Percentiles rank a stretch among this genome's conserved stretches.
Evolutionary conservation across 2,888 invertebrate species (phyloP).

Genomic region (Caenorhabditis sulstoni): DNA sequence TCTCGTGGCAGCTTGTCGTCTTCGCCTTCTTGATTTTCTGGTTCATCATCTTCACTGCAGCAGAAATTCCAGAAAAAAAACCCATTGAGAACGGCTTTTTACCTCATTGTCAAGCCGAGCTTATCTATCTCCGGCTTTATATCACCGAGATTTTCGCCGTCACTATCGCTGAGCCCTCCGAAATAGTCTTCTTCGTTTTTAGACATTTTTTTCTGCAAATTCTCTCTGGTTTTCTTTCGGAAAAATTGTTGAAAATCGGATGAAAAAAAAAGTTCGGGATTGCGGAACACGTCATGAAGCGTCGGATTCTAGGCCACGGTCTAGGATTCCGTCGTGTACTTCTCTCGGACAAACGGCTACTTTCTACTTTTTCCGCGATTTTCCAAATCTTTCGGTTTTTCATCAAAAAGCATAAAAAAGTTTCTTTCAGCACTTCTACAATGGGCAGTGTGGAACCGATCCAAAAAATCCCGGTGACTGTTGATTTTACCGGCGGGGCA

Average conservation of each 20-base stretch:
- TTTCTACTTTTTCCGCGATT: conserved; percentile 12
- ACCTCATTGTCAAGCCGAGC: conserved; percentile 41
- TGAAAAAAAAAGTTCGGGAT: background rate
- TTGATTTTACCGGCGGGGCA: conserved; percentile 61
- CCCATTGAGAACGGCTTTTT: background rate
- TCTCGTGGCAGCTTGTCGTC: background rate
- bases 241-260: background rate
- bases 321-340: conserved; percentile 10
- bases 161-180: conserved; percentile 66
- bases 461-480: too few species aligned
- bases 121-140: background rate
- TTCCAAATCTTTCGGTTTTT: background rate
- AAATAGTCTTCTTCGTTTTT: conserved; percentile 33
- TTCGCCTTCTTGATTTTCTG: background rate
- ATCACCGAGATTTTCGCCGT: conserved; percentile 32
- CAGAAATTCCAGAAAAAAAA: background rate
- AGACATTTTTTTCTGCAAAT: conserved; percentile 5
- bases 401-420: too few species aligned
- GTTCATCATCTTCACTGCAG: conserved; percentile 23
- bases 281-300: conserved; percentile 33
- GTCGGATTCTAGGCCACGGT: conserved; percentile 34
- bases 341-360: conserved; percentile 17
- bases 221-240: background rate
- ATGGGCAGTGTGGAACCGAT: too few species aligned
- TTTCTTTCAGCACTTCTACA: too few species aligned